These are phyloP conservation scores for Cataglyphis hispanica DNA, from an alignment of 1,140 invertebrate species.

Conservation along the genomic window DNA sequence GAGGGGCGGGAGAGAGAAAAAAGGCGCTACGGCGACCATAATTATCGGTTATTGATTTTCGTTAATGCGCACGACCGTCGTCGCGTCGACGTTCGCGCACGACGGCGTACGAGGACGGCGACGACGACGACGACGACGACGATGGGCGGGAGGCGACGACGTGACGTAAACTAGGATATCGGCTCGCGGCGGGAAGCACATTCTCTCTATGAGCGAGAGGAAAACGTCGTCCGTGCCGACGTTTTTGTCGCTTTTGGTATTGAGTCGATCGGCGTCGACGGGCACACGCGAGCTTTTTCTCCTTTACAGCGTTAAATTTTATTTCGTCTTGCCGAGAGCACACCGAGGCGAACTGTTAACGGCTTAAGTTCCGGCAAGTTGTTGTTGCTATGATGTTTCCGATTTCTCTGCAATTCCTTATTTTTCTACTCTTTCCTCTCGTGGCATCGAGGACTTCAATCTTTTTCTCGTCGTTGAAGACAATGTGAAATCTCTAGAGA, in stretches of 20 bases:
- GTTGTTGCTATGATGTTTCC: background rate
- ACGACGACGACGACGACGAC: background rate
- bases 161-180: slow-evolving; percentile 59
- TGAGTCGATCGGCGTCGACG: background rate
- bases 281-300: background rate
- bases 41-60: slow-evolving; percentile 64
- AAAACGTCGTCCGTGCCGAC: background rate
- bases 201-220: slow-evolving; percentile 27
- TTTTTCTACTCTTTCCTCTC: background rate
- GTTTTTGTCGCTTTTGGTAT: background rate
- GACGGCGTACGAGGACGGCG: background rate
- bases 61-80: slow-evolving; percentile 60
- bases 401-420: background rate
- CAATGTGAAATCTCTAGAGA: background rate
- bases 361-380: slow-evolving; percentile 23
- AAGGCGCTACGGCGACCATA: slow-evolving; percentile 45
- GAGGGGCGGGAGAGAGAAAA: background rate
- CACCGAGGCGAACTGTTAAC: slow-evolving; percentile 6
- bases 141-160: background rate
- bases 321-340: background rate
- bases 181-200: slow-evolving; percentile 15
- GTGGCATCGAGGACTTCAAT: slow-evolving; percentile 17
- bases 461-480: background rate
- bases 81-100: slow-evolving; percentile 43
- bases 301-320: slow-evolving; percentile 52